Evolutionary conservation across 1,140 invertebrate species (phyloP).

Genomic region (Drosophila paulistorum): DNA sequence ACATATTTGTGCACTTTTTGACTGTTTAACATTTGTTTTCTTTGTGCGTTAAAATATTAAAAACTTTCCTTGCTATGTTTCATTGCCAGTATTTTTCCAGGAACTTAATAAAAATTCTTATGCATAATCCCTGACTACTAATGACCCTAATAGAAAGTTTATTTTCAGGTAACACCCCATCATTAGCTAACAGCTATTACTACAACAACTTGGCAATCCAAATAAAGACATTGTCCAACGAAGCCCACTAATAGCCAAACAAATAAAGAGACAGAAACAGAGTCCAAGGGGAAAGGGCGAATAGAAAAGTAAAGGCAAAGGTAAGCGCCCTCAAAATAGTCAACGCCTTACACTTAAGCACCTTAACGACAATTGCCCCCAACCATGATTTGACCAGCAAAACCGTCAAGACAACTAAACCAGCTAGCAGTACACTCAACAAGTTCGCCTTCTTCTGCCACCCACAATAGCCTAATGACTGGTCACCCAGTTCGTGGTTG

Average conservation of each 20-base stretch:
- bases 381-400: conserved; percentile 15
- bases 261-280: neutral
- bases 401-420: conserved; percentile 32
- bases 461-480: conserved; percentile 51
- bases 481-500: conserved; percentile 45
- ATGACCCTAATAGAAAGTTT: conserved; percentile 20
- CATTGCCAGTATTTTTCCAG: neutral
- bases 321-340: conserved; percentile 42
- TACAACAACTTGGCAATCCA: conserved; percentile 16
- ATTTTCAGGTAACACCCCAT: conserved; percentile 24
- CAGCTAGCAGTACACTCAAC: conserved; percentile 48
- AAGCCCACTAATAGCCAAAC: conserved; percentile 57
- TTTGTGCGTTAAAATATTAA: neutral
- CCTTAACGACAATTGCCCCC: conserved; percentile 70
- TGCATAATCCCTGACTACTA: conserved; percentile 10
- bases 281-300: neutral
- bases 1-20: conserved; percentile 2
- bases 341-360: conserved; percentile 67
- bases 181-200: conserved; percentile 38
- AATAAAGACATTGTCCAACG: conserved; percentile 48
- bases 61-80: neutral
- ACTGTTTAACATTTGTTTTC: conserved; percentile 7
- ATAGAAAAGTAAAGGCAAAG: neutral
- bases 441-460: conserved; percentile 34
- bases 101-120: neutral